phyloP scores from a whole-genome alignment of 2,797 vertebrate species.

The Artibeus jamaicensis region DNA sequence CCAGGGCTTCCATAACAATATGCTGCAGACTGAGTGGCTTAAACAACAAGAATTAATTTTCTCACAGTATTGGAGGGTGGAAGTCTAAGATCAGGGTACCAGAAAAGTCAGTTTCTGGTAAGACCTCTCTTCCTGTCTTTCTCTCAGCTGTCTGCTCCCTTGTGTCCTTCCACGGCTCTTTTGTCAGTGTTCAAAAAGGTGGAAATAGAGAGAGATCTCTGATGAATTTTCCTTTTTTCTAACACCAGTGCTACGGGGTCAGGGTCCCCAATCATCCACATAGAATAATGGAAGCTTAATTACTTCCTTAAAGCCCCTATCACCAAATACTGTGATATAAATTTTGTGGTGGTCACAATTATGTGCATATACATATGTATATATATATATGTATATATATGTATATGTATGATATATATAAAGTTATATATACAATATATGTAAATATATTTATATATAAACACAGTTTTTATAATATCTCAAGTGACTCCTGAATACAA shows the following conservation, averaged over 20 bases:
- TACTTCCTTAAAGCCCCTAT: neutral
- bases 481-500: constrained; percentile 57
- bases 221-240: neutral
- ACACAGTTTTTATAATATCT: neutral
- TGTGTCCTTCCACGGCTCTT: neutral
- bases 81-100: neutral
- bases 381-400: too few species aligned
- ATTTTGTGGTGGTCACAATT: neutral
- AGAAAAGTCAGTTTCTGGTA: neutral
- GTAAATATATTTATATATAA: too few species aligned
- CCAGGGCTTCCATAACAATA: neutral
- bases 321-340: neutral
- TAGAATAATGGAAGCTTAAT: neutral
- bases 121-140: neutral
- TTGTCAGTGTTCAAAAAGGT: neutral
- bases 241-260: neutral
- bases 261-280: neutral
- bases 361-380: neutral
- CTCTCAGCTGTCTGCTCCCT: neutral
- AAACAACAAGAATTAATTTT: neutral
- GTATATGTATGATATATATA: too few species aligned
- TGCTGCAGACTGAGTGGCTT: neutral
- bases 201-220: neutral
- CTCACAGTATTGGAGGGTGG: neutral
- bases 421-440: too few species aligned